Evolutionary conservation across 2,888 invertebrate species (phyloP), one percentile per base, ranked within the genome.

Genomic region (Horisme vitalbata): DNA sequence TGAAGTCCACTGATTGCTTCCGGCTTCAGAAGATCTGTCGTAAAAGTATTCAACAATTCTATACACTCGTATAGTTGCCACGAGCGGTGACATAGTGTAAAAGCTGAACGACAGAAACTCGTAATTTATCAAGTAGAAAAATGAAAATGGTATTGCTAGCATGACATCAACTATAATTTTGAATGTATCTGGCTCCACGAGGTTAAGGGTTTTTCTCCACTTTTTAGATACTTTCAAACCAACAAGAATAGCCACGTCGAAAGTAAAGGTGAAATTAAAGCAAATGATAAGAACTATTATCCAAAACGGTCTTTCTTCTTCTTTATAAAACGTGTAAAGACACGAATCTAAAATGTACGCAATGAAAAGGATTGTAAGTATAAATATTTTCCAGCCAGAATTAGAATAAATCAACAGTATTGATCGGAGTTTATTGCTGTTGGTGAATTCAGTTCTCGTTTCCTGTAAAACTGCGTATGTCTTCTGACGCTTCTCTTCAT

Each of bases 1-100:
- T 13, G 84, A 83, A 9, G 82, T 82, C 84, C 88, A 88, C 60
- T 88, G 90, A 61, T 88, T 88, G 41, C 84, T 83, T 12, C 90
- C 88, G 18, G 88, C 85, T 73, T 82, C 79, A 7, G 83, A 79
- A n/a, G 83, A 80, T 68, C 79, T 83, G 11, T 75, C 66, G 33
- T 79, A 81, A 59, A 87, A 84, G 60, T 83, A 87, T 60, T 80
- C 75, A 33, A 86, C 59, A 31, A 91, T 79, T 59, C 87, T 80
- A 37, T 86, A 85, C 0, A 83, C 72, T 26, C 90, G 77, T 37
- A 84, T 55, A 2, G 80, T 74, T 4, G 87, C 82, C 30, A 82
- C 68, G 21, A 87, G 41, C 13, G 90, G 87, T 23, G 81, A 79
- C 48, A 87, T 74, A 1, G 73, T 69, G 45, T 83, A 70, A 35